Evolutionary conservation across 2,113 vertebrate species (phyloP), one percentile per base, ranked within the genome.

Genomic region (Cyanoliseus patagonus): DNA sequence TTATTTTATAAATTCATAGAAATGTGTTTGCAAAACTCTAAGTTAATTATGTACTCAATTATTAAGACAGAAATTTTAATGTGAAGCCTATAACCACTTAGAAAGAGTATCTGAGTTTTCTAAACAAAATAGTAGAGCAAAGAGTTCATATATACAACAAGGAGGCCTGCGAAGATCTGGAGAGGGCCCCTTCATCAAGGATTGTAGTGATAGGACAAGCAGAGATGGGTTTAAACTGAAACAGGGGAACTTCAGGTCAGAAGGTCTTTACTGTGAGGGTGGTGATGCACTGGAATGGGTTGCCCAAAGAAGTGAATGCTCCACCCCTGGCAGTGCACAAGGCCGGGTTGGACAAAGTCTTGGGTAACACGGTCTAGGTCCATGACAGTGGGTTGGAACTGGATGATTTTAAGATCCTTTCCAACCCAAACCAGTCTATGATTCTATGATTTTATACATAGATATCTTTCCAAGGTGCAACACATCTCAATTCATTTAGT

Each of bases 31-130:
- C 7, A 73, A 55, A 63, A 66, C 51, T 63, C 30, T 85, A n/a
- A 55, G 13, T 82, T 55, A 86, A 39, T 59, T 64, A 28, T 39
- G 13, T 10, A 27, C 10, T 44, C 33, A 39, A 30, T 33, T 89
- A 78, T 79, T 72, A 39, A 5, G 7, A 62, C 1, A 3, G 0
- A 0, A 86, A 44, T 7, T 17, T 77, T 44, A 55, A 31, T 13
- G 8, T 61, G 35, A 25, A 47, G 3, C 23, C 19, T 42, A 7
- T 19, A 57, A 3, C 14, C 6, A n/a, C 10, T 68, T 73, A 61
- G 33, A 77, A 83, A 66, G 17, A 0, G 6, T 44, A 57, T 62
- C 24, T 44, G 16, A 1, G 4, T 2, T 67, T 86, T 80, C 81
- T 15, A 20, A 12, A 3, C 24, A 0, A 11, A 11, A 5, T 46